These are phyloP conservation scores for Muscicapa striata DNA, from an alignment of 2,797 vertebrate species.

Conservation along the genomic window DNA sequence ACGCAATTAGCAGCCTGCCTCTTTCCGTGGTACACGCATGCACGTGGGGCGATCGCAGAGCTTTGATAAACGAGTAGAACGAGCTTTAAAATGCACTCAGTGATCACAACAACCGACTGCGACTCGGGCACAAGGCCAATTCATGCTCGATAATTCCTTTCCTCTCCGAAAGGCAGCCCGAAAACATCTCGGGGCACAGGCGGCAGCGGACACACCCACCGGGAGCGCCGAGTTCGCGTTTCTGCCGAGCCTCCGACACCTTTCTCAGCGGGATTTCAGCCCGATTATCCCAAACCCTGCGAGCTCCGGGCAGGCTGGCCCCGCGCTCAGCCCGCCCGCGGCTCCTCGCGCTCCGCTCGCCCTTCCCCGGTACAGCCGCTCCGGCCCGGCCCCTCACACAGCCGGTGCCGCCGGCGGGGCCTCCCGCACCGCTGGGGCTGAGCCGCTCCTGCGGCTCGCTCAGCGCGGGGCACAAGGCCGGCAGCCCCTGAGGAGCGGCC, in stretches of 20 bases:
- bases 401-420: neutral
- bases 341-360: neutral
- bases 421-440: neutral
- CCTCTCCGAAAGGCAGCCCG: neutral
- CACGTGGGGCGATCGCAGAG: neutral
- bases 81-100: neutral
- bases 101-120: neutral
- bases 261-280: no score
- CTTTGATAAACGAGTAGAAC: neutral
- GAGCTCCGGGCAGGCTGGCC: neutral
- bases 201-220: neutral
- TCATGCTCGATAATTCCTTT: rapidly evolving
- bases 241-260: neutral
- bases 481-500: neutral
- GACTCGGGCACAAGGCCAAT: rapidly evolving
- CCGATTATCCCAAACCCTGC: neutral
- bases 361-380: neutral
- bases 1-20: neutral
- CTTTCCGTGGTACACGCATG: rapidly evolving
- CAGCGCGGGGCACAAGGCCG: neutral
- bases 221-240: rapidly evolving
- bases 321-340: neutral
- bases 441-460: rapidly evolving
- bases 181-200: rapidly evolving
- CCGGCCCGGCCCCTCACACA: neutral